These are phyloP conservation scores for Hycleus phaleratus DNA, from an alignment of 1,140 invertebrate genomes.

Conservation along the genomic window DNA sequence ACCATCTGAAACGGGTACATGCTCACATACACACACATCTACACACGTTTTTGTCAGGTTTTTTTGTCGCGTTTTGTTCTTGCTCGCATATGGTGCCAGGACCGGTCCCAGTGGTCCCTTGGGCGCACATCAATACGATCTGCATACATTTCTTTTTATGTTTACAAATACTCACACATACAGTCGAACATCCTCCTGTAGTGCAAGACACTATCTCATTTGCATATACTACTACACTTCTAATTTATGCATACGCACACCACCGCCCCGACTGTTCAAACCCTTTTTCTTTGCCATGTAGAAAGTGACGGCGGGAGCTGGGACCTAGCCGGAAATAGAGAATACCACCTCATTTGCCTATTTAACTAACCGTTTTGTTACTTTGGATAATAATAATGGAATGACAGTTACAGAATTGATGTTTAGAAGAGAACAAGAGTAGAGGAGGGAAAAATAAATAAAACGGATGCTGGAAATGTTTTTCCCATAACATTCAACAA, in stretches of 20 bases:
- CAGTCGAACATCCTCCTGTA: background rate
- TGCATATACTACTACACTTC: conserved; percentile 10
- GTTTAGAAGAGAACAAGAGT: background rate
- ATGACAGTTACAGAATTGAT: conserved; percentile 2
- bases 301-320: conserved; percentile 5
- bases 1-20: background rate
- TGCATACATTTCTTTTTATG: conserved; percentile 1
- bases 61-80: conserved; percentile 15
- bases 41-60: conserved; percentile 5
- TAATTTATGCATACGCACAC: conserved; percentile 13
- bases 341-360: conserved; percentile 12
- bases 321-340: conserved; percentile 10
- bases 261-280: background rate
- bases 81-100: background rate
- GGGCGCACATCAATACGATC: conserved; percentile 14
- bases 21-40: background rate
- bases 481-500: background rate
- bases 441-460: background rate
- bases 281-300: conserved; percentile 7
- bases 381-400: conserved; percentile 2
- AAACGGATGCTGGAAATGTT: background rate
- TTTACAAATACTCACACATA: no score
- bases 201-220: conserved; percentile 10
- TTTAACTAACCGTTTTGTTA: conserved; percentile 17
- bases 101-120: background rate